These are phyloP conservation scores for Neoaliturus tenellus DNA, from an alignment of 2,888 invertebrate genomes.

Conservation along the genomic window DNA sequence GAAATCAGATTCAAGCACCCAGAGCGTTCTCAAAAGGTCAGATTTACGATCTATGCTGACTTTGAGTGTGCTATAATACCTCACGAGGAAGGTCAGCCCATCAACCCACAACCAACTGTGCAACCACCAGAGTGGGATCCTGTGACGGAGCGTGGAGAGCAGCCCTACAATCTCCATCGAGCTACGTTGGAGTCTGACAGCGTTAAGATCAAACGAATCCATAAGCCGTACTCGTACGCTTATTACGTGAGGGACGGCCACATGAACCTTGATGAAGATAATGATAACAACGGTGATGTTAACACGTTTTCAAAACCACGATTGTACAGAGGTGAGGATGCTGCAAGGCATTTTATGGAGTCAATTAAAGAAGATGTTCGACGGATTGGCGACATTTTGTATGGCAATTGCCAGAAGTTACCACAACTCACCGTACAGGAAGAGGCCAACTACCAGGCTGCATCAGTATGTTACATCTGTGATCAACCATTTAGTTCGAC, in stretches of 20 bases:
- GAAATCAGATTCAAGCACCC: conserved; percentile 67
- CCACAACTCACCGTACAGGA: neutral
- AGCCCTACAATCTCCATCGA: neutral
- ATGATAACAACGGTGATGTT: too few species aligned
- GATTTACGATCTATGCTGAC: neutral
- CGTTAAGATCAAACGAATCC: too few species aligned
- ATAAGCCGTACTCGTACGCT: conserved; percentile 7
- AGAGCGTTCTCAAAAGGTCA: neutral
- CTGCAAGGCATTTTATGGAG: neutral
- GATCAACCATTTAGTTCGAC: neutral
- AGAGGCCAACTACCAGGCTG: neutral
- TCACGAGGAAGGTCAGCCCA: too few species aligned
- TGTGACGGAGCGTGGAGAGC: neutral
- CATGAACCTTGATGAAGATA: neutral
- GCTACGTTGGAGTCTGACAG: too few species aligned
- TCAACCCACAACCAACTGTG: too few species aligned
- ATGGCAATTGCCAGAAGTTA: neutral
- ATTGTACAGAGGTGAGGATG: neutral
- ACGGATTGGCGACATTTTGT: neutral
- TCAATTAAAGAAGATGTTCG: neutral
- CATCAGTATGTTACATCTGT: neutral
- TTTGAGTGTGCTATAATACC: conserved; percentile 8
- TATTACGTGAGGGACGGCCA: neutral
- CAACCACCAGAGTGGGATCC: neutral
- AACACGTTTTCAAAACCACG: too few species aligned